phyloP scores from a whole-genome alignment of 1,140 invertebrate genomes.

The Drosophila neocordata region DNA sequence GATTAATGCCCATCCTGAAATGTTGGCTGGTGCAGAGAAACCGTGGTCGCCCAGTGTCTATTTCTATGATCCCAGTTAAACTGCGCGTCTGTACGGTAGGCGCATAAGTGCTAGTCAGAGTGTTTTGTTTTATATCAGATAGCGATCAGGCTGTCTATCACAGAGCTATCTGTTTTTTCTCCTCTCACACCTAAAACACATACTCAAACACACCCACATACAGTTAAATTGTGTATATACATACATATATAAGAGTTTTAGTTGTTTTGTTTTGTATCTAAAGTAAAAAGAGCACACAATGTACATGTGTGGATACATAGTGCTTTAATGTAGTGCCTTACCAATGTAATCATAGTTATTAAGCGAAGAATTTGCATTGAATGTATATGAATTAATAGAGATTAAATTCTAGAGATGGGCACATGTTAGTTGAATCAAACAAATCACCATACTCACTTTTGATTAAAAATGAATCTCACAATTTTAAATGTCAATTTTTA shows the following conservation, averaged over 20 bases:
- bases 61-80: constrained; percentile 62
- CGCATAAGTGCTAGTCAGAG: constrained; percentile 60
- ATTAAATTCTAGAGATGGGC: constrained; percentile 24
- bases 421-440: constrained; percentile 41
- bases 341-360: constrained; percentile 34
- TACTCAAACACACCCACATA: constrained; percentile 17
- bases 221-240: constrained; percentile 41
- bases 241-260: constrained; percentile 34
- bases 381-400: constrained; percentile 34
- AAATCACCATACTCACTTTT: constrained; percentile 33
- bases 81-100: constrained; percentile 1
- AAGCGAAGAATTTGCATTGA: constrained; percentile 35
- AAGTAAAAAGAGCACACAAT: constrained; percentile 7
- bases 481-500: constrained; percentile 1
- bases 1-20: constrained; percentile 42
- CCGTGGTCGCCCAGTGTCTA: constrained; percentile 70
- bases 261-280: constrained; percentile 26
- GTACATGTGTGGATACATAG: constrained; percentile 15
- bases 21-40: constrained; percentile 47
- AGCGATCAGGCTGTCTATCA: constrained; percentile 27
- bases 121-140: constrained; percentile 27
- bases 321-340: constrained; percentile 47
- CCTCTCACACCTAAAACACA: not conserved
- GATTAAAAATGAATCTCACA: constrained; percentile 47
- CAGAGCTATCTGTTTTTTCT: constrained; percentile 14